Conservation (phyloP, 2,113 vertebrate species). For the Ranitomeya imitator region DNA sequence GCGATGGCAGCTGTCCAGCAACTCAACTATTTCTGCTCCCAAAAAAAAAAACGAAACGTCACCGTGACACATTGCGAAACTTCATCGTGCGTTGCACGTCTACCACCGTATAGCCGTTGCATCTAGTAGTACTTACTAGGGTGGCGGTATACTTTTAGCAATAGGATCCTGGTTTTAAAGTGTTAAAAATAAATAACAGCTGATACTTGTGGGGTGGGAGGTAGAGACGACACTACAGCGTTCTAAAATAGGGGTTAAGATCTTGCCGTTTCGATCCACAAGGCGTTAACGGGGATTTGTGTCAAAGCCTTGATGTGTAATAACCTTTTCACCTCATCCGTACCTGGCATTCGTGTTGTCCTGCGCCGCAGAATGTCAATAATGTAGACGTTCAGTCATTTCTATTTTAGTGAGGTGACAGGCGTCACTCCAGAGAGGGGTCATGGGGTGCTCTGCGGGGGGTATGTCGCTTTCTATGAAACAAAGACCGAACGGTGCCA, state of each 20-base stretch:
- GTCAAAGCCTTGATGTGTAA: conserved; percentile 19
- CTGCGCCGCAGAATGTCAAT: conserved; percentile 36
- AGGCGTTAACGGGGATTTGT: conserved; percentile 23
- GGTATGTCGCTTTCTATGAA: conserved; percentile 28
- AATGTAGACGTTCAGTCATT: conserved; percentile 46
- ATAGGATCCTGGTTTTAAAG: background rate
- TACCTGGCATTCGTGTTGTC: conserved; percentile 23
- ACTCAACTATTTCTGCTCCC: conserved; percentile 13
- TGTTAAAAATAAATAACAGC: background rate
- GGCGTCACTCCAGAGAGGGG: conserved; percentile 19
- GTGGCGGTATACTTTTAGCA: background rate
- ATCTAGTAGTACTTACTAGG: background rate
- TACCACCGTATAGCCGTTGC: background rate
- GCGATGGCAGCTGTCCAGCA: conserved; percentile 30
- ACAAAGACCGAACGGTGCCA: background rate
- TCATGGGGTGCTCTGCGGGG: conserved; percentile 18
- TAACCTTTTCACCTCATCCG: conserved; percentile 28
- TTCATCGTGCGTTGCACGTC: background rate
- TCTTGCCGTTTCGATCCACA: background rate
- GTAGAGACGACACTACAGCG: background rate
- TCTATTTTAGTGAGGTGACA: conserved; percentile 44
- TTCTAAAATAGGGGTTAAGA: background rate
- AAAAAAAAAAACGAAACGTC: conserved; percentile 18
- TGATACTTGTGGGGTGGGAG: background rate
- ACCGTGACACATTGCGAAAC: background rate